Percentiles rank a stretch among this genome's conserved stretches.
Evolutionary conservation across 2,888 invertebrate genomes (phyloP).

Genomic region (Danaus chrysippus): DNA sequence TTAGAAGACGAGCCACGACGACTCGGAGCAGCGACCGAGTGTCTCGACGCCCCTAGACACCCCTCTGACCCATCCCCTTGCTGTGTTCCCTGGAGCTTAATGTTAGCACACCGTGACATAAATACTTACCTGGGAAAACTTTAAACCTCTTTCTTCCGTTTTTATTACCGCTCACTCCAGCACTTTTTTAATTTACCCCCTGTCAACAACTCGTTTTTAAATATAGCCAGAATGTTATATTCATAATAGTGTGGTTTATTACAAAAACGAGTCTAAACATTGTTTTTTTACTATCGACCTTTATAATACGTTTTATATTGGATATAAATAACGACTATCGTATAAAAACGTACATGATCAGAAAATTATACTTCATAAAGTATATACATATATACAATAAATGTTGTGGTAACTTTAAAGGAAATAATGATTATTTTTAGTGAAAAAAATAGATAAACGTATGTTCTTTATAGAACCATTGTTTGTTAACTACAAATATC

Average conservation of each 20-base stretch:
- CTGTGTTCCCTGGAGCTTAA: slow-evolving; percentile 54
- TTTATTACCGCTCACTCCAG: slow-evolving; percentile 51
- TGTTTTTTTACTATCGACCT: no score
- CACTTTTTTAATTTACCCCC: slow-evolving; percentile 33
- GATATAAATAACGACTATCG: no score
- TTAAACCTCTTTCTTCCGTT: slow-evolving; percentile 59
- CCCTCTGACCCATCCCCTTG: slow-evolving; percentile 54
- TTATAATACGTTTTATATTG: no score
- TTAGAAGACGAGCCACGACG: slow-evolving; percentile 50
- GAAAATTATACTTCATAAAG: no score
- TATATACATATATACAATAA: no score
- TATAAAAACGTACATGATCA: no score
- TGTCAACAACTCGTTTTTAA: slow-evolving; percentile 31
- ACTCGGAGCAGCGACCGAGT: slow-evolving; percentile 48
- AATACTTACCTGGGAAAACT: slow-evolving; percentile 65
- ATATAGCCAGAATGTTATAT: background rate
- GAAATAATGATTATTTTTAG: no score
- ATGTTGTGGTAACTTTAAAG: no score
- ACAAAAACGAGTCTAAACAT: background rate
- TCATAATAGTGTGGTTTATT: background rate
- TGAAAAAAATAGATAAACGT: no score
- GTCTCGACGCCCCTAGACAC: slow-evolving; percentile 51
- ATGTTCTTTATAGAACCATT: no score
- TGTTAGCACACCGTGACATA: slow-evolving; percentile 66
- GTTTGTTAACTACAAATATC: no score